These are phyloP conservation scores for Chroicocephalus ridibundus DNA, from an alignment of 2,113 vertebrate species.

Conservation along the genomic window DNA sequence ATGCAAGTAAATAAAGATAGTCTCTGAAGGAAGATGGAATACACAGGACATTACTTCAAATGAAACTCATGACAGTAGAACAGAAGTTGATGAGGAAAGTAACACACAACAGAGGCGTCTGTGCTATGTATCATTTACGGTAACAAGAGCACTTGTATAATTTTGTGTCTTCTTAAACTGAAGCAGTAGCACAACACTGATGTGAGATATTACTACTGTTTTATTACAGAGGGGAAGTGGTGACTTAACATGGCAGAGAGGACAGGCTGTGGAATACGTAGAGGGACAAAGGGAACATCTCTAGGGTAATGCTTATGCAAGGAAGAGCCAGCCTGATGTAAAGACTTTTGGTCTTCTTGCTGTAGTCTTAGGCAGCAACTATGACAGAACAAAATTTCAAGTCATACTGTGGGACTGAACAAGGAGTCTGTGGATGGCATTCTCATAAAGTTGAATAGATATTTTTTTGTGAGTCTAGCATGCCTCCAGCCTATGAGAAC, in stretches of 20 bases:
- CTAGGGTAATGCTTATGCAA: neutral
- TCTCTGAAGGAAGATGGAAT: neutral
- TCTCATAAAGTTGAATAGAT: neutral
- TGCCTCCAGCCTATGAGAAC: neutral
- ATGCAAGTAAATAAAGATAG: neutral
- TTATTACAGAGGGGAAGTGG: neutral
- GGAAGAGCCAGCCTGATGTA: accelerated
- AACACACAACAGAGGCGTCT: neutral
- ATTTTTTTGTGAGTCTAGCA: neutral
- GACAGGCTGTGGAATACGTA: neutral
- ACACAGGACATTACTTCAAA: neutral
- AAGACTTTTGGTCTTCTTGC: neutral
- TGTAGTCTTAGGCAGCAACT: neutral
- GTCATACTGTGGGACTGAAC: neutral
- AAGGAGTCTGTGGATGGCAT: neutral
- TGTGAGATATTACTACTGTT: neutral
- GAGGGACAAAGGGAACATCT: neutral
- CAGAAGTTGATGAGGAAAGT: neutral
- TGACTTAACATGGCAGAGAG: neutral
- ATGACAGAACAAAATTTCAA: neutral
- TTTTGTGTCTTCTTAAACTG: neutral
- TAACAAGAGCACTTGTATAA: neutral
- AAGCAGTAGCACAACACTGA: neutral
- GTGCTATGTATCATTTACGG: neutral
- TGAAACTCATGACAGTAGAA: neutral